phyloP scores from a whole-genome alignment of 30 jellyfish, hydroid and myxozoan genomes.

The Catostylus mosaicus region DNA sequence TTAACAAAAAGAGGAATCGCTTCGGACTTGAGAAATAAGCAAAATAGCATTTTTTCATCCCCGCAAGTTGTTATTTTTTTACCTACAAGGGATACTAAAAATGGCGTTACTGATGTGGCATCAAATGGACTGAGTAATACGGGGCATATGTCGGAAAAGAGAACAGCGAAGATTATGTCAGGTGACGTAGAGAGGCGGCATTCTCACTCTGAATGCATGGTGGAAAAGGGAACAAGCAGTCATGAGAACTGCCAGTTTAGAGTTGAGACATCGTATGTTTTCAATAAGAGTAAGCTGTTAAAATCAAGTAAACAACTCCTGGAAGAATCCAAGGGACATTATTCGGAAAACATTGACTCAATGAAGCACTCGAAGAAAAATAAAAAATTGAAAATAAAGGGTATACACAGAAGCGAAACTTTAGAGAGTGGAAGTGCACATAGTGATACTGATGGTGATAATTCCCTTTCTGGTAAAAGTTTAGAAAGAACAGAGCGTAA shows the following conservation, averaged over 20 bases:
- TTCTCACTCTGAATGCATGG: too few species aligned
- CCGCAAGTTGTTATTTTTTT: not conserved
- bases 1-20: too few species aligned
- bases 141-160: too few species aligned
- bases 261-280: conserved; percentile 14
- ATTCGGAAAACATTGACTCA: not conserved
- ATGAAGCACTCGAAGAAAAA: not conserved
- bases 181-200: too few species aligned
- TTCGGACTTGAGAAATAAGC: too few species aligned
- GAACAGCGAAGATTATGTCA: too few species aligned
- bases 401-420: not conserved
- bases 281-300: conserved; percentile 27
- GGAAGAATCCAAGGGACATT: conserved; percentile 24
- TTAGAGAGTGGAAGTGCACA: not conserved
- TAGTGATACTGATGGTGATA: not conserved
- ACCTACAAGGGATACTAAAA: too few species aligned
- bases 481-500: not conserved
- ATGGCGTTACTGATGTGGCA: too few species aligned
- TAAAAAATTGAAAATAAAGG: not conserved
- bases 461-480: not conserved
- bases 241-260: not conserved
- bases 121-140: too few species aligned
- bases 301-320: conserved; percentile 41
- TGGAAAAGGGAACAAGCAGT: not conserved
- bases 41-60: not conserved